phyloP scores from a whole-genome alignment of 2,888 invertebrate genomes.

The Osmoderma eremita region DNA sequence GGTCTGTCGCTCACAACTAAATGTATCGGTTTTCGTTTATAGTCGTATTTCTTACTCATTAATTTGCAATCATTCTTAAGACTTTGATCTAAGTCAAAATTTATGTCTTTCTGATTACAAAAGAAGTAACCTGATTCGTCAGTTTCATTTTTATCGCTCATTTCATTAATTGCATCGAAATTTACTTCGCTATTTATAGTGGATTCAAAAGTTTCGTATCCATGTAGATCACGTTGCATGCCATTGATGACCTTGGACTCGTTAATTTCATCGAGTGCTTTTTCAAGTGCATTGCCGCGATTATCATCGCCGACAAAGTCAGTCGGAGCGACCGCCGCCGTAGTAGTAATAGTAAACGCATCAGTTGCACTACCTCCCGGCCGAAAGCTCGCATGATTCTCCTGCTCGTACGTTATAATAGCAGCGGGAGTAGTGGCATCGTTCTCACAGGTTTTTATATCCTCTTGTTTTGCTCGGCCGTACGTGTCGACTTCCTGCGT shows the following conservation, averaged over 20 bases:
- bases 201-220: not conserved
- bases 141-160: too few species aligned
- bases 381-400: constrained; percentile 15
- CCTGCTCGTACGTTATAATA: constrained; percentile 16
- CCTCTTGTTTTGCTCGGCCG: constrained; percentile 37
- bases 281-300: constrained; percentile 32
- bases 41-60: not conserved
- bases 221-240: constrained; percentile 7
- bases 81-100: too few species aligned
- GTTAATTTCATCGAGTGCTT: constrained; percentile 26
- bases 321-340: not conserved
- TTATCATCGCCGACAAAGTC: constrained; percentile 1
- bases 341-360: constrained; percentile 5
- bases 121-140: too few species aligned
- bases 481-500: constrained; percentile 38
- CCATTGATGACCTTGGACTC: constrained; percentile 18
- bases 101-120: too few species aligned
- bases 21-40: constrained; percentile 15
- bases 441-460: constrained; percentile 38
- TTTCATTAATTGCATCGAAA: not conserved
- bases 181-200: not conserved
- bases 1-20: constrained; percentile 22
- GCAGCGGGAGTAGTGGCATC: constrained; percentile 2
- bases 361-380: not conserved
- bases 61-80: too few species aligned